A percentile compares a stretch with the other conserved stretches of the same genome.
Conservation (phyloP, 2,888 invertebrate genomes). For the Pyrrhia umbra region DNA sequence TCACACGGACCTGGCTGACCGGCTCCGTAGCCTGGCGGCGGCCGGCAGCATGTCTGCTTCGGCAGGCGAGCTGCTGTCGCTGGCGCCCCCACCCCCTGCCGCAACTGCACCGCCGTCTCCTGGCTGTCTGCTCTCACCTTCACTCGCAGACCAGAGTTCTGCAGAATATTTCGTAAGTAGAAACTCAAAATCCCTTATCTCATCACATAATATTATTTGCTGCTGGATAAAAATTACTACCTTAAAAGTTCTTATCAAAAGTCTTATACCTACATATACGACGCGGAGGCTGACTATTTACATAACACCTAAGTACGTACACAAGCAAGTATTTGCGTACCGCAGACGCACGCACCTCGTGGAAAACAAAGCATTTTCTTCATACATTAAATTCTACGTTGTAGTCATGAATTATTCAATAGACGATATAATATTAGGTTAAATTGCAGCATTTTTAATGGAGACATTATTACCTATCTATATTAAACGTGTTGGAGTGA, state of each 20-base stretch:
- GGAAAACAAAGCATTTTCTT: slow-evolving; percentile 56
- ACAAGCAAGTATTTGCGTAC: slow-evolving; percentile 51
- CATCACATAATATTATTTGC: slow-evolving; percentile 28
- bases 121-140: slow-evolving; percentile 84
- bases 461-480: too few species aligned
- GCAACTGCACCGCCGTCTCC: slow-evolving; percentile 88
- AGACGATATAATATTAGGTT: slow-evolving; percentile 9
- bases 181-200: slow-evolving; percentile 17
- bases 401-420: slow-evolving; percentile 25
- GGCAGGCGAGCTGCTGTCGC: slow-evolving; percentile 83
- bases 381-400: slow-evolving; percentile 24
- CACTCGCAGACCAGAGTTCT: slow-evolving; percentile 85
- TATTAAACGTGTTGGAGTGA: not conserved
- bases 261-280: slow-evolving; percentile 26
- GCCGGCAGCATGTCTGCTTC: slow-evolving; percentile 86
- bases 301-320: slow-evolving; percentile 53
- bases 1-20: slow-evolving; percentile 86
- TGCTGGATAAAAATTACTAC: slow-evolving; percentile 31
- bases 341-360: slow-evolving; percentile 55
- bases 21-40: slow-evolving; percentile 84
- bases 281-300: slow-evolving; percentile 59
- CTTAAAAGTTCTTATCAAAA: slow-evolving; percentile 57
- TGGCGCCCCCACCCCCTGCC: slow-evolving; percentile 86
- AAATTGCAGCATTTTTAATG: not conserved
- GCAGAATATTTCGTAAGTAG: slow-evolving; percentile 86